phyloP scores from a whole-genome alignment of 2,797 vertebrate genomes.

The Dicrostonyx torquatus region DNA sequence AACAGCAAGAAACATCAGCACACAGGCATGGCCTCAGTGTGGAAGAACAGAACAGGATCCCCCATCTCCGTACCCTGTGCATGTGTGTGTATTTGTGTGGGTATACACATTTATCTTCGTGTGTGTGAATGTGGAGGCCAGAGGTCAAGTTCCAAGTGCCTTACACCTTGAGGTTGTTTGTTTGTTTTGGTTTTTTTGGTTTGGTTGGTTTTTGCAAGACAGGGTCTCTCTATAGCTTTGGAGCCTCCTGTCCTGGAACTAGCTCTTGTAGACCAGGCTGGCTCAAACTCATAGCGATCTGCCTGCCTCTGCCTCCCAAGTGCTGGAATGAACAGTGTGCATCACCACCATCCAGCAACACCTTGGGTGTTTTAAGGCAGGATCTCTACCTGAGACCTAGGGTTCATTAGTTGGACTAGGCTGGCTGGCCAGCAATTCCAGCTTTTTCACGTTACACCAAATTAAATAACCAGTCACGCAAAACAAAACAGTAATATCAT shows the following conservation, averaged over 20 bases:
- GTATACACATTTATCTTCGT: not conserved
- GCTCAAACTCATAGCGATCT: no score
- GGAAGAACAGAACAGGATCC: no score
- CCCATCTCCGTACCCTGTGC: no score
- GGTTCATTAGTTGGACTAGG: not conserved
- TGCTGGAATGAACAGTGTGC: no score
- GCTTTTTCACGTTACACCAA: not conserved
- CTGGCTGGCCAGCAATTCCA: not conserved
- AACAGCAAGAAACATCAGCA: not conserved
- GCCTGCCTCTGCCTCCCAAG: no score
- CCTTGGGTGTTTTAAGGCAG: not conserved
- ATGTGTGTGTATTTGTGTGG: not conserved
- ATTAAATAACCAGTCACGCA: constrained; percentile 1
- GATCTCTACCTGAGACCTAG: not conserved
- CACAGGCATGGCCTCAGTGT: not conserved
- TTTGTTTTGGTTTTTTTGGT: no score
- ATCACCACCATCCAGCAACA: no score
- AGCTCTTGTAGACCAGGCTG: no score
- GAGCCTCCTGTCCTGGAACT: no score
- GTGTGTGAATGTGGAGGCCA: no score
- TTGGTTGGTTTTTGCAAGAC: no score
- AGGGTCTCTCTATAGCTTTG: no score
- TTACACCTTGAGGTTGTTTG: not conserved
- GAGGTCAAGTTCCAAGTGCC: not conserved
- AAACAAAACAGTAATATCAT: not conserved